Evolutionary conservation across 2,797 vertebrate genomes (phyloP).

Genomic region (Cyclura pinguis): DNA sequence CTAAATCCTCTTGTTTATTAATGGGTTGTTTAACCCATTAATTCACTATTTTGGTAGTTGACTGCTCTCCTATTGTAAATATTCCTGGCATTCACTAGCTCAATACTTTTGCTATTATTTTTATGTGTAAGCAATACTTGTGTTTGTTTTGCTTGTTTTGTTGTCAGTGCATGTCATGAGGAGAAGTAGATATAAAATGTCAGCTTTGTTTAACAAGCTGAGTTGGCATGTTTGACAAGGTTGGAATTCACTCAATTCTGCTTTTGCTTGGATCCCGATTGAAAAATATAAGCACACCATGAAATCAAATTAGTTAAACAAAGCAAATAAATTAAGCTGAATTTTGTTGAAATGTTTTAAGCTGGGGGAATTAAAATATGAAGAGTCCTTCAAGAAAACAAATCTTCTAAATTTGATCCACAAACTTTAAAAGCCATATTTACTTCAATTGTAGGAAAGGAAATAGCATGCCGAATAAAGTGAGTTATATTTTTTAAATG

Average conservation of each 20-base stretch:
- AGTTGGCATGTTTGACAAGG: background rate
- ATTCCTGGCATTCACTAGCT: background rate
- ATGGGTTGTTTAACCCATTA: background rate
- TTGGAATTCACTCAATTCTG: background rate
- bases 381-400: background rate
- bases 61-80: constrained; percentile 3
- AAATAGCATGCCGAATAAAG: background rate
- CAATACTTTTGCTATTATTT: constrained; percentile 7
- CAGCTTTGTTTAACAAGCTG: constrained; percentile 6
- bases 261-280: background rate
- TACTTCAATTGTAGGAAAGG: background rate
- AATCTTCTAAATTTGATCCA: constrained; percentile 7
- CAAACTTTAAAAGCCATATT: background rate
- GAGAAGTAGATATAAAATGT: constrained; percentile 18
- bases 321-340: constrained; percentile 8
- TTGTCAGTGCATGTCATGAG: background rate
- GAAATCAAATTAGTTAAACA: constrained; percentile 23
- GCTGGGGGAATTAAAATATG: background rate
- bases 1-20: background rate
- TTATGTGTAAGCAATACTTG: background rate
- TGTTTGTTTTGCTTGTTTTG: background rate
- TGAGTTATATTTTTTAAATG: constrained; percentile 8
- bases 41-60: background rate
- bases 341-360: background rate
- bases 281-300: background rate